Conservation (phyloP, 2,888 invertebrate species). For the Lymantria dispar region DNA sequence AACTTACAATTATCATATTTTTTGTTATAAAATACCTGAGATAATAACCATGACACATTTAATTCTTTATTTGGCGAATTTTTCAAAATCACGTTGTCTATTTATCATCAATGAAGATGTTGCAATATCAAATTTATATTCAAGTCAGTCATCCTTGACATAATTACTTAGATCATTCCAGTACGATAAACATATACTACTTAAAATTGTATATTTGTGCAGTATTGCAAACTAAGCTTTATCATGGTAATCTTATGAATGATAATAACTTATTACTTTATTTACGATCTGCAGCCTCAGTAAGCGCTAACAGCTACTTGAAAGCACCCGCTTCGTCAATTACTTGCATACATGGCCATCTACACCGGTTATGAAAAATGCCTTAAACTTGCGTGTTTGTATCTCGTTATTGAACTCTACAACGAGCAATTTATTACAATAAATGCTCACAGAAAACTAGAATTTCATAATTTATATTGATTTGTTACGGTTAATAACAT, state of each 20-base stretch:
- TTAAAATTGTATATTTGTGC: not conserved
- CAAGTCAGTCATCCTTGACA: slow-evolving; percentile 62
- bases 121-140: slow-evolving; percentile 44
- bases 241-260: slow-evolving; percentile 5
- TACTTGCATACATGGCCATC: slow-evolving; percentile 51
- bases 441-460: slow-evolving; percentile 21
- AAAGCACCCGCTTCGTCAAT: slow-evolving; percentile 44
- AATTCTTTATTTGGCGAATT: too few relatives aligned
- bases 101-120: slow-evolving; percentile 10
- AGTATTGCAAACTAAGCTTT: slow-evolving; percentile 25
- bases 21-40: too few relatives aligned
- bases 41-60: too few relatives aligned
- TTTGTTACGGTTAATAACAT: slow-evolving; percentile 16
- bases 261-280: too few relatives aligned
- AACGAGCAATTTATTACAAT: slow-evolving; percentile 34
- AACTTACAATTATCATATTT: too few relatives aligned
- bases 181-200: slow-evolving; percentile 15
- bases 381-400: slow-evolving; percentile 45
- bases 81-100: not conserved
- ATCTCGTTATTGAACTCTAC: slow-evolving; percentile 44
- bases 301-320: slow-evolving; percentile 33
- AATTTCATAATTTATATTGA: slow-evolving; percentile 23
- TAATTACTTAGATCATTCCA: slow-evolving; percentile 39
- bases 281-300: slow-evolving; percentile 24
- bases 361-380: slow-evolving; percentile 56